These are phyloP conservation scores for Drosophila mauritiana DNA, from an alignment of 1,140 invertebrate species.

Conservation along the genomic window DNA sequence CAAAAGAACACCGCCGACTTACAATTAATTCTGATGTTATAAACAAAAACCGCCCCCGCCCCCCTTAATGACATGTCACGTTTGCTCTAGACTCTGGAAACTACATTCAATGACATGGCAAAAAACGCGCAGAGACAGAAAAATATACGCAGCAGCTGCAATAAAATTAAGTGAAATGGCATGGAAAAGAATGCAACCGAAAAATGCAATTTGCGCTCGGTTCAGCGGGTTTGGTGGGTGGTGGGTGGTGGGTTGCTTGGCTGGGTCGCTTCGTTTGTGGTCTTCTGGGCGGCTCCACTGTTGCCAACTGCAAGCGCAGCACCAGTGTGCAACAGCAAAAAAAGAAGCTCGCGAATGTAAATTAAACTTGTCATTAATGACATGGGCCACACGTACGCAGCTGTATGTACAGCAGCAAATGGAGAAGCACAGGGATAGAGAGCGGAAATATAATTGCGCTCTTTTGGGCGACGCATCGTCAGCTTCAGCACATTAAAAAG, in stretches of 20 bases:
- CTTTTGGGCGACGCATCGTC: slow-evolving; percentile 27
- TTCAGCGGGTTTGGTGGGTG: slow-evolving; percentile 37
- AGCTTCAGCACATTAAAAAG: slow-evolving; percentile 51
- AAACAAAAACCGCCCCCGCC: slow-evolving; percentile 21
- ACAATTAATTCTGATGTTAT: slow-evolving; percentile 67
- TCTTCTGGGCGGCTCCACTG: slow-evolving; percentile 35
- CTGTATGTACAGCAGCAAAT: slow-evolving; percentile 8
- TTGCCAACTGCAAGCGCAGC: slow-evolving; percentile 68
- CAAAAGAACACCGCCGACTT: slow-evolving; percentile 22
- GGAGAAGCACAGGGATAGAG: slow-evolving; percentile 15
- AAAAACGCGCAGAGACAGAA: slow-evolving; percentile 32
- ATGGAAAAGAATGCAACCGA: slow-evolving; percentile 59
- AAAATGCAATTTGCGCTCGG: slow-evolving; percentile 58
- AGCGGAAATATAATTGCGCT: slow-evolving; percentile 51
- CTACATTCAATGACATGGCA: slow-evolving; percentile 66
- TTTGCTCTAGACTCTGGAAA: slow-evolving; percentile 59
- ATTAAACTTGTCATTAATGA: slow-evolving; percentile 72
- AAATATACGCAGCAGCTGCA: slow-evolving; percentile 65
- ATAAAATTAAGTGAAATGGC: slow-evolving; percentile 68
- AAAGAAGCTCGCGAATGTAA: slow-evolving; percentile 39
- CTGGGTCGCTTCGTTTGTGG: slow-evolving; percentile 5
- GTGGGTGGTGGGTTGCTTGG: slow-evolving; percentile 7
- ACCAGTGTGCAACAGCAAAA: slow-evolving; percentile 22
- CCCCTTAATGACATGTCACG: slow-evolving; percentile 65
- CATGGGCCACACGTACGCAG: slow-evolving; percentile 27